Evolutionary conservation across 1,140 invertebrate genomes (phyloP), one percentile per base, ranked within the genome.

Genomic region (Wiebesia pumilae): DNA sequence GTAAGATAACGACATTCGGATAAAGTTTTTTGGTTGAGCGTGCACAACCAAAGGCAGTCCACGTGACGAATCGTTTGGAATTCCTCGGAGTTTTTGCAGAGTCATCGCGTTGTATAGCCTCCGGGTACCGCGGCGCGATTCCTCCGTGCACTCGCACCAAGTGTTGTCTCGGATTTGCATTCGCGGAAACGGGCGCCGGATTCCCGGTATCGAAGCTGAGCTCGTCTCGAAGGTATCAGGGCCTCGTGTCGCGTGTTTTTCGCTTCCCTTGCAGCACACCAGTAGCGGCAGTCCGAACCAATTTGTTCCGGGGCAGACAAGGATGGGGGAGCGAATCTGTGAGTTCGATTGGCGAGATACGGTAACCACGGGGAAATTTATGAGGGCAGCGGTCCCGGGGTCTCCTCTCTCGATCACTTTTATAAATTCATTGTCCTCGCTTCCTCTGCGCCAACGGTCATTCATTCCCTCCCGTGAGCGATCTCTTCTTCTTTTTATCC

Each of bases 141-240:
- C n/a, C n/a, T n/a, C n/a, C 47, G 30, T 19, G 7, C 21, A 27
- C 58, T 24, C 58, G 24, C 27, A 3, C 30, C 3, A 27, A 30
- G 19, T 21, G 27, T 3, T 1, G 30, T 21, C 77, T 79, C 77
- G 14, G 54, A 62, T 83, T 83, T 75, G 67, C 69, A 83, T 83
- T 83, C 81, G 69, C 24, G 33, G 69, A 83, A 83, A 58, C 9
- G 24, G 47, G 16, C 0, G 7, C 6, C 19, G 30, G 27, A 58
- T 65, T 58, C 54, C 33, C 16, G 35, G 51, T 62, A 77, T 47
- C 40, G 16, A 6, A 19, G n/a, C 3, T 12, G 19, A 43, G 21
- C 21, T 27, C 24, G 58, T 27, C 58, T 24, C 58, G 21, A n/a
- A n/a, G n/a, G n/a, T n/a, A n/a, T n/a, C n/a, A n/a, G n/a, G 1